Conservation (phyloP, 2,797 vertebrate species). For the Mus minutoides region DNA sequence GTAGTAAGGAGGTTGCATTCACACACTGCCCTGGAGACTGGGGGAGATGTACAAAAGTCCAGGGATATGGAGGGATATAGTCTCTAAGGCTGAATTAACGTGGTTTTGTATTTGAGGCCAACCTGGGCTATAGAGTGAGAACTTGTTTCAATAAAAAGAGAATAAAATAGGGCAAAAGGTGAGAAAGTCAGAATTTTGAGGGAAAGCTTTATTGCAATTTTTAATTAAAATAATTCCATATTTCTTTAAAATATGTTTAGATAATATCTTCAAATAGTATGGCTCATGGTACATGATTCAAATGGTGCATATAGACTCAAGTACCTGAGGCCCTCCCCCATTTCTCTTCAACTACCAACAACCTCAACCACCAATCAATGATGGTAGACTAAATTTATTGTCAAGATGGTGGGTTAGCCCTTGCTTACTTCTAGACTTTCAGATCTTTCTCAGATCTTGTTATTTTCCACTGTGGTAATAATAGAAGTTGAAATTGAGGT, state of each 20-base stretch:
- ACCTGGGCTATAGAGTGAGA: not conserved
- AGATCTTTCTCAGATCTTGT: constrained; percentile 14
- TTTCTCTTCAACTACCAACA: not conserved
- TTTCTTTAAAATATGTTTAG: not conserved
- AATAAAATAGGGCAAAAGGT: not conserved
- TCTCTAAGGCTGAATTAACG: not conserved
- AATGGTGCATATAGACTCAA: not conserved
- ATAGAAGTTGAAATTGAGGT: constrained; percentile 43
- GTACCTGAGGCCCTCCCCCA: not conserved
- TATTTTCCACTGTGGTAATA: constrained; percentile 13
- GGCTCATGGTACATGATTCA: not conserved
- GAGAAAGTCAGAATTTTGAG: not conserved
- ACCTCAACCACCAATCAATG: not conserved
- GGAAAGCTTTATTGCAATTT: constrained; percentile 30
- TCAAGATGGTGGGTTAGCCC: not conserved
- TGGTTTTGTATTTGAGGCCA: not conserved
- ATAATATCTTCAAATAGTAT: constrained; percentile 35
- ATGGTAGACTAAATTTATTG: constrained; percentile 3
- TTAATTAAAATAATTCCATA: not conserved
- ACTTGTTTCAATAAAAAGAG: not conserved
- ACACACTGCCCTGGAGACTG: not conserved
- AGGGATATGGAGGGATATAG: not conserved
- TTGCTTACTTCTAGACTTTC: constrained; percentile 50
- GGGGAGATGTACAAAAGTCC: not conserved
- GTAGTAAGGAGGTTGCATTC: too few relatives aligned